Base-by-base conservation (phyloP, 1,140 invertebrate genomes). In the Liolophura sinensis region DNA sequence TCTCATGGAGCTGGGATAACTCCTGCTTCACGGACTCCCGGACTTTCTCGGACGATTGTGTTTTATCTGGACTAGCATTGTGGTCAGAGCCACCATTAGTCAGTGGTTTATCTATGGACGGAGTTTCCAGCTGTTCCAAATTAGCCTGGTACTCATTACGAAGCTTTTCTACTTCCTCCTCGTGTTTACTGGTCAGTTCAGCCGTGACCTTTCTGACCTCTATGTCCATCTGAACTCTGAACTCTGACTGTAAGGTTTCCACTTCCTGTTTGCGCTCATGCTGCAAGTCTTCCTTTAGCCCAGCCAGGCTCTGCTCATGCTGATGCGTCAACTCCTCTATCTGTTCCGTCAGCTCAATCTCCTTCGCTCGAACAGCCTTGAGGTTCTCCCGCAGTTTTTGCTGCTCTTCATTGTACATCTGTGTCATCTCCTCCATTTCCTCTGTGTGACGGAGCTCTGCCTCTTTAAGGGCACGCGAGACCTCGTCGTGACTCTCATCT, bases 181-280 rank as follows among this genome's bases (percentile, higher is more conserved):
- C 24, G 18, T 49, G 24, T 61, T 61, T 61, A 16, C 22, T 22
- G 22, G 46, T 3, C 16, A 72, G 25, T 31, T 75, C 75, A 24
- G 74, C 72, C 16, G 77, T 75, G 49, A 74, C 72, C 22, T 72
- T 62, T 64, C 73, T 76, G 20, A 76, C 63, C 61, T 78, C 77
- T 40, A 78, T 62, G 16, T 76, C 74, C 51, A 78, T 60, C 63
- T 78, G 74, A 47, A 76, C 68, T 65, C 65, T 68, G 67, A 72
- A 75, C 63, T 79, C 75, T n/a, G 75, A 71, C 67, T 79, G 75
- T 16, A 79, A 24, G n/a, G 70, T 70, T 56, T 69, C 71, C 1
- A 75, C 54, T 57, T 77, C 77, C 48, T 72, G 57, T 56, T 76
- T 62, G 15, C 55, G 62, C 62, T 79, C 72, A 50, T 77, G 77